A percentile compares a stretch with the other conserved stretches of the same genome.
phyloP scores from a whole-genome alignment of 2,888 invertebrate species.

The Orchestes rusci region DNA sequence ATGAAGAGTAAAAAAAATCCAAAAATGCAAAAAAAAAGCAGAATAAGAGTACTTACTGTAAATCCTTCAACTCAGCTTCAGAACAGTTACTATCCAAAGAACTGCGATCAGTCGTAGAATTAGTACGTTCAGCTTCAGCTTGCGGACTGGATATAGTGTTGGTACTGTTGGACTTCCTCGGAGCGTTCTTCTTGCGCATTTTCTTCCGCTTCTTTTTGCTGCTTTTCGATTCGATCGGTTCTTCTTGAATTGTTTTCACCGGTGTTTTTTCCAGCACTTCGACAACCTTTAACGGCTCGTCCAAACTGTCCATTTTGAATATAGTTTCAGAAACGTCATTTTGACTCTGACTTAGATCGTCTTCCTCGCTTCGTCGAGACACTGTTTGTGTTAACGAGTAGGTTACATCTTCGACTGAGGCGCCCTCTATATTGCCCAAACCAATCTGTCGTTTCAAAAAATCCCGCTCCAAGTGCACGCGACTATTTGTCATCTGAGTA shows the following conservation, averaged over 20 bases:
- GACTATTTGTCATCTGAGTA: constrained; percentile 36
- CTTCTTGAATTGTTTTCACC: constrained; percentile 20
- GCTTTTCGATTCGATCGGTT: constrained; percentile 47
- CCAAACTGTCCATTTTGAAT: constrained; percentile 62
- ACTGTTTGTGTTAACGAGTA: constrained; percentile 36
- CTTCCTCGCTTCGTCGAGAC: constrained; percentile 36
- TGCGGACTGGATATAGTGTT: constrained; percentile 47
- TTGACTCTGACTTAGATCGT: constrained; percentile 39
- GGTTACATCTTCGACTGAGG: constrained; percentile 39
- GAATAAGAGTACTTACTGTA: constrained; percentile 38
- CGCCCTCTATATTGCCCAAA: constrained; percentile 42
- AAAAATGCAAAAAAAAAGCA: too few species aligned
- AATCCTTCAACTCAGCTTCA: constrained; percentile 42
- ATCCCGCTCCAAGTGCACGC: constrained; percentile 37
- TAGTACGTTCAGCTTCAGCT: constrained; percentile 40
- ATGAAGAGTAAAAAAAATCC: too few species aligned
- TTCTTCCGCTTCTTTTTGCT: constrained; percentile 73
- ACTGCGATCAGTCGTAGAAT: constrained; percentile 40
- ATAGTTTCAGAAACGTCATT: constrained; percentile 51
- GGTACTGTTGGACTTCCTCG: constrained; percentile 56
- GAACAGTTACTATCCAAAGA: constrained; percentile 42
- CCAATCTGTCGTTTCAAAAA: constrained; percentile 42
- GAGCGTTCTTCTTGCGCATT: constrained; percentile 73
- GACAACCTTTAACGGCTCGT: constrained; percentile 40
- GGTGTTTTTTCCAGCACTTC: constrained; percentile 21